phyloP scores from a whole-genome alignment of 2,797 vertebrate species.

The Microctenopoma stevenorrisi region DNA sequence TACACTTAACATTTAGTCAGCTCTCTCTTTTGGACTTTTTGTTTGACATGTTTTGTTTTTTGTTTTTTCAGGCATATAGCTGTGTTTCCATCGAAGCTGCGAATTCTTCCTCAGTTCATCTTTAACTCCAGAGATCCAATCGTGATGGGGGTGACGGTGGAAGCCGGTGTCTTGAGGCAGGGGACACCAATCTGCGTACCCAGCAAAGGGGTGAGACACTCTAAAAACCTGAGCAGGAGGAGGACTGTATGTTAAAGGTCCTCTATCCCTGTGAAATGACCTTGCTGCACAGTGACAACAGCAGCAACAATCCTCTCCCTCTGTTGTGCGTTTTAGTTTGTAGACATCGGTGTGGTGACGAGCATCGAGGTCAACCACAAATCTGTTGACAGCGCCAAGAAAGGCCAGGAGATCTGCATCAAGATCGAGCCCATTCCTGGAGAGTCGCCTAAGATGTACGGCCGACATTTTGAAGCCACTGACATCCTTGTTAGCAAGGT shows the following conservation, averaged over 20 bases:
- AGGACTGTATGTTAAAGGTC: too few species aligned
- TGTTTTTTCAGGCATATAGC: slow-evolving; percentile 88
- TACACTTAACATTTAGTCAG: too few species aligned
- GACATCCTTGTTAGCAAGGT: slow-evolving; percentile 97
- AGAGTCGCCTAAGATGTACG: slow-evolving; percentile 97
- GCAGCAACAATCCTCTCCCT: too few species aligned
- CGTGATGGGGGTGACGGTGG: slow-evolving; percentile 93
- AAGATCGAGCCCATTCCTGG: slow-evolving; percentile 98
- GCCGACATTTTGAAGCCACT: slow-evolving; percentile 97
- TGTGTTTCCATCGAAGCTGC: slow-evolving; percentile 95
- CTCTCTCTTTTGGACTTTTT: not conserved
- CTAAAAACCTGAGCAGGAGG: not conserved
- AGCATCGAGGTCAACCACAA: slow-evolving; percentile 98
- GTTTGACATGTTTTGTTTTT: too few species aligned
- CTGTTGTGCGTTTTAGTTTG: slow-evolving; percentile 83
- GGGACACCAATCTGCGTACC: slow-evolving; percentile 96
- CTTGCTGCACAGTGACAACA: too few species aligned
- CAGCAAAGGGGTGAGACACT: slow-evolving; percentile 90
- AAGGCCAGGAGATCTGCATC: slow-evolving; percentile 96
- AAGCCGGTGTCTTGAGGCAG: slow-evolving; percentile 92
- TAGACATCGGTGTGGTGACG: slow-evolving; percentile 96
- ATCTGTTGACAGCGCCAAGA: slow-evolving; percentile 92
- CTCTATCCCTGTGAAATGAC: too few species aligned
- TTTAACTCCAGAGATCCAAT: slow-evolving; percentile 99
- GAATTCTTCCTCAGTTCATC: slow-evolving; percentile 97